Evolutionary conservation across 2,797 vertebrate species (phyloP).

Genomic region (Threskiornis aethiopicus): DNA sequence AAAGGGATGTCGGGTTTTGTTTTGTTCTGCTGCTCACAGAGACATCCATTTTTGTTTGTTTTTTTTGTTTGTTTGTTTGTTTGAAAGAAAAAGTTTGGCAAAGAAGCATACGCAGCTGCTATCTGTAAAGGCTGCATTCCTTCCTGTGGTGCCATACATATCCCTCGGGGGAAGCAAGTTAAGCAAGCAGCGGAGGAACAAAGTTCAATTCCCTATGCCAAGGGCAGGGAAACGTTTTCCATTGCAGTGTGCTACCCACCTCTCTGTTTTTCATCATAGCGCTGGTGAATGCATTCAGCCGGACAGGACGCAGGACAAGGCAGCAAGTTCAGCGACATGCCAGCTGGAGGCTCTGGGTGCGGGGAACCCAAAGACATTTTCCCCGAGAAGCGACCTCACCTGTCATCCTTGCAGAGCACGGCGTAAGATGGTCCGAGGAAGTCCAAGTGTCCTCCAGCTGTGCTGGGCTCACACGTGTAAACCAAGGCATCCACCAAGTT

Average conservation of each 20-base stretch:
- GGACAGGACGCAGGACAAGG: background rate
- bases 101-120: background rate
- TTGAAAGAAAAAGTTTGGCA: background rate
- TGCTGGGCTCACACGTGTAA: constrained; percentile 53
- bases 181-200: background rate
- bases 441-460: constrained; percentile 19
- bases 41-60: background rate
- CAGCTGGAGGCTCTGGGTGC: too few relatives aligned
- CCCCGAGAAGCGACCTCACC: background rate
- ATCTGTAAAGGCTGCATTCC: background rate
- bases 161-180: background rate
- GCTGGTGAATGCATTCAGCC: background rate
- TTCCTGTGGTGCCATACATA: background rate
- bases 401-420: background rate
- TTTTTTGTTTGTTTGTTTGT: background rate
- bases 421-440: background rate
- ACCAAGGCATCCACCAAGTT: constrained; percentile 82
- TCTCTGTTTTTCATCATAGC: background rate
- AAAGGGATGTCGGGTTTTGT: background rate
- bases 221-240: background rate
- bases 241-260: background rate
- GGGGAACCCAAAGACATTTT: background rate
- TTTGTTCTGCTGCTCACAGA: background rate
- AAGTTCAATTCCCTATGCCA: background rate
- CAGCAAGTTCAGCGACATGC: background rate